phyloP scores from a whole-genome alignment of 1,140 invertebrate species.

The Drosophila sp. region DNA sequence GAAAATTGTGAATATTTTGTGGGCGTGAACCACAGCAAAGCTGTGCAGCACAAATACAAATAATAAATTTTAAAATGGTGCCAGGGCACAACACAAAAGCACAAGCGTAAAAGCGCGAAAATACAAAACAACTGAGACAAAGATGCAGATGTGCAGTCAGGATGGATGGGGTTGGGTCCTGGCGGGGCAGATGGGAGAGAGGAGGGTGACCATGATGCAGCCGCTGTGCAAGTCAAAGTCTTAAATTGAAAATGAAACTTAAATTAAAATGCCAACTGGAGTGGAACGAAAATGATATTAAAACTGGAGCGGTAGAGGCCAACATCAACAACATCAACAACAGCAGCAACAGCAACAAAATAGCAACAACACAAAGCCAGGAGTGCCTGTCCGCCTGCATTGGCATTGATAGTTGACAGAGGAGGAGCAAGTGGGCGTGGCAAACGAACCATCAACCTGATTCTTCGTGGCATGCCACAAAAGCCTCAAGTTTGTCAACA shows the following conservation, averaged over 20 bases:
- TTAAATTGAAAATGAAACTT: slow-evolving; percentile 82
- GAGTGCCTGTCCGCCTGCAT: slow-evolving; percentile 53
- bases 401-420: slow-evolving; percentile 74
- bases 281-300: slow-evolving; percentile 81
- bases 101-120: slow-evolving; percentile 75
- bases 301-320: slow-evolving; percentile 59
- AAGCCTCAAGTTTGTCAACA: slow-evolving; percentile 75
- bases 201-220: slow-evolving; percentile 48
- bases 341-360: slow-evolving; percentile 24
- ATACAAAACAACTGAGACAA: slow-evolving; percentile 66
- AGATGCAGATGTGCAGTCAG: slow-evolving; percentile 19
- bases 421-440: slow-evolving; percentile 22
- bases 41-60: slow-evolving; percentile 61
- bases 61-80: slow-evolving; percentile 79
- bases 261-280: slow-evolving; percentile 81
- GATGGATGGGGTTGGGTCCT: neutral
- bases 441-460: slow-evolving; percentile 27
- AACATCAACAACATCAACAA: slow-evolving; percentile 37
- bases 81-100: slow-evolving; percentile 45
- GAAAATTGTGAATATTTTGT: slow-evolving; percentile 14
- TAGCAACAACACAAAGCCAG: slow-evolving; percentile 31
- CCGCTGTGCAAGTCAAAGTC: slow-evolving; percentile 74
- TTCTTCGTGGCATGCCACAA: slow-evolving; percentile 67
- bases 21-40: slow-evolving; percentile 54
- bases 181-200: neutral